phyloP scores from a whole-genome alignment of 2,113 vertebrate species.

The Platichthys stellatus region DNA sequence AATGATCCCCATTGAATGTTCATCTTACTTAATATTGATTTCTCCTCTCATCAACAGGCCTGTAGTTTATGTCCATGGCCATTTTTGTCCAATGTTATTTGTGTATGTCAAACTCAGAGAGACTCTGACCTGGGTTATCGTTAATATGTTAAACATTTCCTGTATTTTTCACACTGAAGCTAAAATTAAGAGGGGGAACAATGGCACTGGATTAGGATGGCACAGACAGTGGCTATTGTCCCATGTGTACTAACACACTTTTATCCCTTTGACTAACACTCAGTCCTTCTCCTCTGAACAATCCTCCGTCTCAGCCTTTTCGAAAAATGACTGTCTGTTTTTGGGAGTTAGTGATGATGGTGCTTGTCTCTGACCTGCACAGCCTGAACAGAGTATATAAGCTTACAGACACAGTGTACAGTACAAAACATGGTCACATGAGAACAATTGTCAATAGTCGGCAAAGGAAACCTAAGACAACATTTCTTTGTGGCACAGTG shows the following conservation, averaged over 20 bases:
- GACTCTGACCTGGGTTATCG: slow-evolving; percentile 13
- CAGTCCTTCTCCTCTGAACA: slow-evolving; percentile 41
- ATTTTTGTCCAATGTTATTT: slow-evolving; percentile 40
- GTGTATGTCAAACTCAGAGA: slow-evolving; percentile 8
- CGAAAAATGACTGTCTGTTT: slow-evolving; percentile 13
- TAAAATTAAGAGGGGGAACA: slow-evolving; percentile 19
- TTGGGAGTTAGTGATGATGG: slow-evolving; percentile 4
- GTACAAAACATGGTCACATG: not conserved
- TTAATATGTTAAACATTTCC: slow-evolving; percentile 42
- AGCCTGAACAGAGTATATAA: not conserved
- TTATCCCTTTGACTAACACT: slow-evolving; percentile 14
- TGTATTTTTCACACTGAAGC: slow-evolving; percentile 3
- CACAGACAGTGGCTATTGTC: slow-evolving; percentile 18
- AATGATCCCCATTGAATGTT: slow-evolving; percentile 21
- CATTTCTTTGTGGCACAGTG: slow-evolving; percentile 21
- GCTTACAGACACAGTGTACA: not conserved
- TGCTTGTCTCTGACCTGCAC: slow-evolving; percentile 7
- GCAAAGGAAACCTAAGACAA: slow-evolving; percentile 1
- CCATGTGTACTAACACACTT: slow-evolving; percentile 37
- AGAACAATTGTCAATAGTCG: not conserved
- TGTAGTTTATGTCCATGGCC: slow-evolving; percentile 24
- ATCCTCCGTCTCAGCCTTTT: slow-evolving; percentile 28
- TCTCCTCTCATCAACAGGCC: slow-evolving; percentile 24
- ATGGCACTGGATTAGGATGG: slow-evolving; percentile 9
- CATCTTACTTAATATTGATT: slow-evolving; percentile 44